phyloP scores from a whole-genome alignment of 1,140 invertebrate genomes.

The Subanguina moxae region DNA sequence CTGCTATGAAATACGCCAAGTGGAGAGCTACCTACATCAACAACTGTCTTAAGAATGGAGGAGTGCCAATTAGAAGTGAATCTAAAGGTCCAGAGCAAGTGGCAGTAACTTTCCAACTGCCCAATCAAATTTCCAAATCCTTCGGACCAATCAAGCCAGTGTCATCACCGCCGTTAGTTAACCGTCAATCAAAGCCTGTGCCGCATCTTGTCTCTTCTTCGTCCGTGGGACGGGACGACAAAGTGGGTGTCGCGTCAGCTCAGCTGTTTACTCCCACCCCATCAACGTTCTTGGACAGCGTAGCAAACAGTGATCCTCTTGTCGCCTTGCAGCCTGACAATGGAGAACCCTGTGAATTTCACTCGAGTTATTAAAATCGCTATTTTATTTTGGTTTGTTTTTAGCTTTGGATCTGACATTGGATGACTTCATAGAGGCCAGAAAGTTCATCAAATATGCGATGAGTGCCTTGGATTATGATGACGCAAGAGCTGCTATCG shows the following conservation, averaged over 20 bases:
- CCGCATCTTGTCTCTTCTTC: no score
- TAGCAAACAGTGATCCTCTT: no score
- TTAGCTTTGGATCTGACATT: no score
- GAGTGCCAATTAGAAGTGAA: constrained; percentile 76
- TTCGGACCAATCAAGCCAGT: neutral
- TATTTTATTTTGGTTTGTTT: no score
- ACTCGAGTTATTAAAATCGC: no score
- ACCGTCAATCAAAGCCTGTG: neutral
- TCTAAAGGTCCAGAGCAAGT: neutral
- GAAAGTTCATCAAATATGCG: constrained; percentile 50
- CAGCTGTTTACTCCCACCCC: no score
- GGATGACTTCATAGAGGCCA: constrained; percentile 29
- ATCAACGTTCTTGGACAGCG: no score
- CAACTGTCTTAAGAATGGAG: constrained; percentile 89
- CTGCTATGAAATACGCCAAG: constrained; percentile 91
- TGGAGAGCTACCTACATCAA: constrained; percentile 98
- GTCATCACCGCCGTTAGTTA: neutral
- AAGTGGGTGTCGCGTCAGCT: no score
- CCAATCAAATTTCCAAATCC: neutral
- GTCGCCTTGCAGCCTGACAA: no score
- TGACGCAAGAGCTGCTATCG: constrained; percentile 47
- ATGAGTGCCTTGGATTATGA: constrained; percentile 51
- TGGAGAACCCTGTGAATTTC: no score
- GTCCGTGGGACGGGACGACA: no score
- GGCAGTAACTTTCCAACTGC: neutral